A percentile compares a stretch with the other conserved stretches of the same genome.
Evolutionary conservation across 2,113 vertebrate species (phyloP).

Genomic region (Nyctibius bracteatus): DNA sequence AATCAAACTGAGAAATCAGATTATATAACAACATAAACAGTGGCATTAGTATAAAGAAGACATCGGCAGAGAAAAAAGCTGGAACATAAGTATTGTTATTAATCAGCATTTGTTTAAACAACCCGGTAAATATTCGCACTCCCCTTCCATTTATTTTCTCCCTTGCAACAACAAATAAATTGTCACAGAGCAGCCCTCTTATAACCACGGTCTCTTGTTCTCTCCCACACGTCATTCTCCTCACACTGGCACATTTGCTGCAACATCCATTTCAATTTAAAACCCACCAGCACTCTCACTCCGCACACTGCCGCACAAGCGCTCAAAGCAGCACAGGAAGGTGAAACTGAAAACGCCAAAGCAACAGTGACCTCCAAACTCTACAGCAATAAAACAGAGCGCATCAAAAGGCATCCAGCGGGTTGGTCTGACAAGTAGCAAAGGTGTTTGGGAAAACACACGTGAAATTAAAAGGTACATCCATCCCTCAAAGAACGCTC

Average conservation of each 20-base stretch:
- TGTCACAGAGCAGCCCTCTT: background rate
- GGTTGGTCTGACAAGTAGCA: background rate
- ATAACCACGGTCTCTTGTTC: background rate
- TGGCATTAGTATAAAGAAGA: background rate
- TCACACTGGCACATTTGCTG: background rate
- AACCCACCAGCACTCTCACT: background rate
- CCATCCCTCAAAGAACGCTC: background rate
- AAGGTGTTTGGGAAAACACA: background rate
- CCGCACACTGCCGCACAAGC: background rate
- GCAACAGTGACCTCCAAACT: background rate
- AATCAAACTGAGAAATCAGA: background rate
- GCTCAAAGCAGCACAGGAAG: background rate
- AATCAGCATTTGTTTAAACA: slow-evolving; percentile 24
- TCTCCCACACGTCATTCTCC: slow-evolving; percentile 20
- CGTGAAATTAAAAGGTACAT: background rate
- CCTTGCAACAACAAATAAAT: background rate
- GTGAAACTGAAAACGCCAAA: background rate
- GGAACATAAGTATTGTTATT: slow-evolving; percentile 5
- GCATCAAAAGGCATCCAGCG: background rate
- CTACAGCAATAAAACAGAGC: background rate
- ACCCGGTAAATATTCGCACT: background rate
- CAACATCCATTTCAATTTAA: slow-evolving; percentile 10
- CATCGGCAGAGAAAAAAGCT: background rate
- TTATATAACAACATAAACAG: slow-evolving; percentile 19
- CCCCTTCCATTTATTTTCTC: slow-evolving; percentile 3